These are phyloP conservation scores for Monopterus albus DNA, from an alignment of 2,113 vertebrate species.

Conservation along the genomic window DNA sequence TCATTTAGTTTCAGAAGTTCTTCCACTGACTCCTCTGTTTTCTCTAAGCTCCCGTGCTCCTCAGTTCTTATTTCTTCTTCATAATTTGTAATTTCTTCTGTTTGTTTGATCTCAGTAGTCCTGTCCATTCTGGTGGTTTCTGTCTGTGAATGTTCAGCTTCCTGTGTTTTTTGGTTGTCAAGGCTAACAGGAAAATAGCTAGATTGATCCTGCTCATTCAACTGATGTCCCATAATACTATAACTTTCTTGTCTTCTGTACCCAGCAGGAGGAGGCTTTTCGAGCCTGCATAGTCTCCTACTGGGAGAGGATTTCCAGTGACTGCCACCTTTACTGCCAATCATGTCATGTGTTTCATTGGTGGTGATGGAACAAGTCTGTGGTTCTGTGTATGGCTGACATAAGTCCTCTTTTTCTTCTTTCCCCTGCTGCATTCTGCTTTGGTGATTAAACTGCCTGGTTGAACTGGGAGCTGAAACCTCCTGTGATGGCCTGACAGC, in stretches of 20 bases:
- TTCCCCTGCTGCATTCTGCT: conserved; percentile 6
- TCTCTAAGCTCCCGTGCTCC: neutral
- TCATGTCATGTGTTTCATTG: conserved; percentile 4
- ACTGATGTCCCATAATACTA: conserved; percentile 12
- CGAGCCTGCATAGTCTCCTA: neutral
- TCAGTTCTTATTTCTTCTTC: conserved; percentile 5
- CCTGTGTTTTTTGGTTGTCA: conserved; percentile 7
- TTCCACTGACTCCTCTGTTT: neutral
- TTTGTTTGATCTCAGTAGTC: conserved; percentile 6
- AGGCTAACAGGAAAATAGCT: conserved; percentile 19
- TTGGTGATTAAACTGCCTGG: conserved; percentile 5
- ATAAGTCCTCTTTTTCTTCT: conserved; percentile 39
- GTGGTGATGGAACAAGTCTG: conserved; percentile 4
- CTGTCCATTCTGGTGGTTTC: neutral
- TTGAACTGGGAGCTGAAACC: conserved; percentile 18
- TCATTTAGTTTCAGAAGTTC: neutral
- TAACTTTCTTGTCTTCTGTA: conserved; percentile 36
- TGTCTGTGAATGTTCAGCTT: conserved; percentile 4
- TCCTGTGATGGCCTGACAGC: conserved; percentile 5
- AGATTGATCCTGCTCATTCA: conserved; percentile 29
- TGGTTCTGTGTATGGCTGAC: conserved; percentile 32
- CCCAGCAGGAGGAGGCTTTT: conserved; percentile 35
- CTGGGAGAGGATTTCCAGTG: too few relatives aligned
- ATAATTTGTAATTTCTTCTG: neutral
- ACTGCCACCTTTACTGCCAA: conserved; percentile 33